Percentiles rank a stretch among this genome's conserved stretches.
These are phyloP conservation scores for Ophion ellenae DNA, from an alignment of 2,888 invertebrate species.

Conservation along the genomic window DNA sequence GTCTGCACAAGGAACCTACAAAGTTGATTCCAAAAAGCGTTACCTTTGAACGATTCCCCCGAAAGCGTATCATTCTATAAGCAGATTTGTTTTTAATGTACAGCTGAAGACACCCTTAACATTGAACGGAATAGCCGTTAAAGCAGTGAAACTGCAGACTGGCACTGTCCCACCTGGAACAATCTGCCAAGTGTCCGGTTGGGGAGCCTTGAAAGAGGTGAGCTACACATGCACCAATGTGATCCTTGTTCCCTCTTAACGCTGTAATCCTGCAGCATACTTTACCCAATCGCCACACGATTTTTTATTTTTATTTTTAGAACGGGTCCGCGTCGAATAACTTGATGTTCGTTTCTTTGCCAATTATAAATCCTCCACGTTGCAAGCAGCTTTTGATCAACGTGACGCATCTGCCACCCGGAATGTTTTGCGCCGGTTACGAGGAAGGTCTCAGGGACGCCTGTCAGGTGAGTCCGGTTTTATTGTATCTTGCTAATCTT, in stretches of 20 bases:
- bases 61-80: not conserved
- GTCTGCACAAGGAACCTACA: not conserved
- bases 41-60: not conserved
- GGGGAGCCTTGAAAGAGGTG: conserved; percentile 76
- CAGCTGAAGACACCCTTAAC: conserved; percentile 72
- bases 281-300: not conserved
- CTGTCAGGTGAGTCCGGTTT: conserved; percentile 73
- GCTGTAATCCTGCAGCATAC: not conserved
- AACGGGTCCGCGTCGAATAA: conserved; percentile 64
- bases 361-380: conserved; percentile 64
- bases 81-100: conserved; percentile 25
- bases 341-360: conserved; percentile 77
- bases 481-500: not conserved
- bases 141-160: conserved; percentile 47
- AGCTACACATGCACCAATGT: conserved; percentile 48
- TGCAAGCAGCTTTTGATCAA: conserved; percentile 72
- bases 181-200: conserved; percentile 76
- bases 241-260: not conserved
- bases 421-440: conserved; percentile 78
- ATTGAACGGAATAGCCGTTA: conserved; percentile 63
- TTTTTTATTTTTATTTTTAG: conserved; percentile 57
- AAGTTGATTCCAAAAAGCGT: not conserved
- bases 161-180: conserved; percentile 47
- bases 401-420: conserved; percentile 68
- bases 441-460: conserved; percentile 76